phyloP scores from a whole-genome alignment of 2,797 vertebrate genomes.

The Crotalus adamanteus region DNA sequence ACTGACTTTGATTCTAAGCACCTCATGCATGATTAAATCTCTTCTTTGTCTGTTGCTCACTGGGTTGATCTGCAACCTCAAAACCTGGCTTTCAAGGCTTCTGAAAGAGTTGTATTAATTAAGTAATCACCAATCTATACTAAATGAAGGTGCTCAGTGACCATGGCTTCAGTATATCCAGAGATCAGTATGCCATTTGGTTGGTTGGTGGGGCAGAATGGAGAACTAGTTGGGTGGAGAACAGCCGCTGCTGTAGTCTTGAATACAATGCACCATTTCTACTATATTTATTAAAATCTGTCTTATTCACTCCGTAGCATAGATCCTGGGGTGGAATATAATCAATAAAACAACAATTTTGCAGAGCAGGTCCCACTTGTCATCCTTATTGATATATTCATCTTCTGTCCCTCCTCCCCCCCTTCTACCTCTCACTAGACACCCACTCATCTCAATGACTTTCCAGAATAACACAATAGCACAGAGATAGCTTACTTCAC shows the following conservation, averaged over 20 bases:
- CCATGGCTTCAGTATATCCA: neutral
- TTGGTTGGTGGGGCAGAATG: neutral
- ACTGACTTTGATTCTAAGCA: neutral
- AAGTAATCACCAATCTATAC: neutral
- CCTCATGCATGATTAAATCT: neutral
- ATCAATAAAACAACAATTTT: neutral
- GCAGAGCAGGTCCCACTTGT: neutral
- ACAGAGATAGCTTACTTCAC: neutral
- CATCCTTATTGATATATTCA: constrained; percentile 14
- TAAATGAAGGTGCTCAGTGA: neutral
- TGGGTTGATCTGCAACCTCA: neutral
- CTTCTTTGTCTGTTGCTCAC: neutral
- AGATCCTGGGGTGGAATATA: neutral
- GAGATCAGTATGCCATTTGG: neutral
- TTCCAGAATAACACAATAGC: constrained; percentile 19
- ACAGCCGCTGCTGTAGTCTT: neutral
- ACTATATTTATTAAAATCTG: neutral
- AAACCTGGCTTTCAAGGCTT: neutral
- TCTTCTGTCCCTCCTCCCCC: neutral
- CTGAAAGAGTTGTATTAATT: neutral
- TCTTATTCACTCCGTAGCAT: neutral
- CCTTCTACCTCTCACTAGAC: constrained; percentile 5
- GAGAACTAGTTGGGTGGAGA: neutral
- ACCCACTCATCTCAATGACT: constrained; percentile 20
- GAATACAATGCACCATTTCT: neutral